Base-by-base conservation (phyloP, 2,113 vertebrate species). In the Oncorhynchus clarkii region DNA sequence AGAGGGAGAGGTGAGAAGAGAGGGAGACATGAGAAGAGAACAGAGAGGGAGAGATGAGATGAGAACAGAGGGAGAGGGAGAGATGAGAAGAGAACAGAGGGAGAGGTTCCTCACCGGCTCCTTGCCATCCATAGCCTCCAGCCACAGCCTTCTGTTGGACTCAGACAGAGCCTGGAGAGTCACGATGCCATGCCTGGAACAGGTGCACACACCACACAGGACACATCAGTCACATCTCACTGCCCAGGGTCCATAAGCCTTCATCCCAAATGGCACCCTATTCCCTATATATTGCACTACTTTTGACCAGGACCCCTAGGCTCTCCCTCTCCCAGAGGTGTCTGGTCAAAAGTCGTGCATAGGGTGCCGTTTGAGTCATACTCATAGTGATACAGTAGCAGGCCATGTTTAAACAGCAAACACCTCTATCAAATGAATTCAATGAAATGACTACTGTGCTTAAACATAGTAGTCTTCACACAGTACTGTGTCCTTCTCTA, bases 101-200 rank as follows among this genome's bases (percentile, higher is more conserved):
- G 14, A 64, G 26, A 39, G 39, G 22, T 69, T 86, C 71, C 92
- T 92, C 93, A 99, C 97, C 80, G 97, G 97, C 87, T 99, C 97
- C 75, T 98, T 99, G 72, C 97, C 97, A 84, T 99, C 97, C 97
- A 99, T 99, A 80, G 97, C 97, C 91, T 99, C 96, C 0, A 99
- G 94, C 97, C 97, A 99, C 70, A 98, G 92, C 77, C 97, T 96
- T 79, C 97, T 92, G 88, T 98, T 98, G 67, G 95, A 94, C 90
- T 99, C 96, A 11, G 97, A 99, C 90, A 96, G 94, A 3, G 96
- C 97, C 86, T 99, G 97, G 18, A 99, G 89, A 0, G 97, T 99
- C 85, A 99, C 96, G 78, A 98, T 94, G 31, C 96, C 96, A 75
- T 97, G 96, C 86, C 97, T 99, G 87, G 90, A 85, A 86, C 73